A percentile compares a stretch with the other conserved stretches of the same genome.
phyloP scores from a whole-genome alignment of 2,797 vertebrate species.

The Phylloscopus collybita region DNA sequence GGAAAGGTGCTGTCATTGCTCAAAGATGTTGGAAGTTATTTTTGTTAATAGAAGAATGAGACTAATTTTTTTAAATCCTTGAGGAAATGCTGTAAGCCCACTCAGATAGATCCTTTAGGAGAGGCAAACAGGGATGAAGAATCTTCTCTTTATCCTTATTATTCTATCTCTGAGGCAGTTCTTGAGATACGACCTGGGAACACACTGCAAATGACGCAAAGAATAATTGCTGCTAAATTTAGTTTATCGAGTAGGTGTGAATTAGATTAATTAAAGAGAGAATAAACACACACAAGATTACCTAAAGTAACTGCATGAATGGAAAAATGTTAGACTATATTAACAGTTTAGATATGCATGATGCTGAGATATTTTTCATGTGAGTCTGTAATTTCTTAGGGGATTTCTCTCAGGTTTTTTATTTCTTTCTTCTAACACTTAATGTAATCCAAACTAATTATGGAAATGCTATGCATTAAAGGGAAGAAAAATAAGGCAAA shows the following conservation, averaged over 20 bases:
- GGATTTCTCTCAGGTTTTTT: not conserved
- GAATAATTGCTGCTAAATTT: constrained; percentile 6
- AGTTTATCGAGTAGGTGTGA: not conserved
- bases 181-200: not conserved
- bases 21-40: not conserved
- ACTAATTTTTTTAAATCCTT: not conserved
- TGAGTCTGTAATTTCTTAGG: constrained; percentile 3
- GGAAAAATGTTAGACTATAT: not conserved
- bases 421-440: constrained; percentile 12
- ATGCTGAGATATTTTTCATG: constrained; percentile 6
- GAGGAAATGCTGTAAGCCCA: not conserved
- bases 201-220: not conserved
- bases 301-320: not conserved
- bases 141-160: constrained; percentile 4
- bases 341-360: not conserved
- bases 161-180: not conserved
- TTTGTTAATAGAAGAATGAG: not conserved
- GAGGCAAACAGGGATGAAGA: not conserved
- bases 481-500: not conserved
- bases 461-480: not conserved
- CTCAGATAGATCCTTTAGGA: not conserved
- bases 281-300: constrained; percentile 27
- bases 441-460: constrained; percentile 28
- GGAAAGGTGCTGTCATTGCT: not conserved
- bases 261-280: constrained; percentile 14